Evolutionary conservation across 2,113 vertebrate genomes (phyloP).

Genomic region (Peromyscus maniculatus): DNA sequence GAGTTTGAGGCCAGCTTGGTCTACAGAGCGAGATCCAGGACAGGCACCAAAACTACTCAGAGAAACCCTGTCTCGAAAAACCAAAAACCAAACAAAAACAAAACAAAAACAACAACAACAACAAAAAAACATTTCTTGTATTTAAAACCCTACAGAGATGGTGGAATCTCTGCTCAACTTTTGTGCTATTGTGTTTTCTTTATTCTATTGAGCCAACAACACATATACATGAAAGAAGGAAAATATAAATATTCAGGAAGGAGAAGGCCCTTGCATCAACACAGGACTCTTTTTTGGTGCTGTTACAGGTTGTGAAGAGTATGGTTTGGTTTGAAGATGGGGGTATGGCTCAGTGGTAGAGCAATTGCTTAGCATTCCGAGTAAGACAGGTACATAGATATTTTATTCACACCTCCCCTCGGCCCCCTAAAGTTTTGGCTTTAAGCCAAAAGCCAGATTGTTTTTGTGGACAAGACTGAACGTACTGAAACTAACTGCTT

Average conservation of each 20-base stretch:
- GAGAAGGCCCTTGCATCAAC: neutral
- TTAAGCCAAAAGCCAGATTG: neutral
- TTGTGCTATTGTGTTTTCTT: neutral
- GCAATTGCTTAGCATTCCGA: neutral
- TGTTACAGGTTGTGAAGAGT: neutral
- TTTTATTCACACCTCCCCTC: neutral
- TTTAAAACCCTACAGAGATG: constrained; percentile 5
- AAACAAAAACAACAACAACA: too few species aligned
- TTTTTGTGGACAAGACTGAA: neutral
- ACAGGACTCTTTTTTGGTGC: neutral
- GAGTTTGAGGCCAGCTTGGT: too few species aligned
- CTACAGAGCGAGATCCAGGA: too few species aligned
- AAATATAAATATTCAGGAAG: neutral
- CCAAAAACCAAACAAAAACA: too few species aligned
- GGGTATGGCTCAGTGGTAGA: neutral
- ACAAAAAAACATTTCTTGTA: neutral
- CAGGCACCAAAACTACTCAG: too few species aligned
- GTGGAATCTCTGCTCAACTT: neutral
- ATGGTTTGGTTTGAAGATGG: neutral
- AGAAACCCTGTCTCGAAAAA: too few species aligned
- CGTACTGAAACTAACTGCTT: constrained; percentile 89
- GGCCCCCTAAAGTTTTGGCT: constrained; percentile 2
- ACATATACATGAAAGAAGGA: neutral
- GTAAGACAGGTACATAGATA: neutral
- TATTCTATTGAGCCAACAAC: neutral